Evolutionary conservation across 2,888 invertebrate species (phyloP), one percentile per base, ranked within the genome.

Genomic region (Andrena camellia): DNA sequence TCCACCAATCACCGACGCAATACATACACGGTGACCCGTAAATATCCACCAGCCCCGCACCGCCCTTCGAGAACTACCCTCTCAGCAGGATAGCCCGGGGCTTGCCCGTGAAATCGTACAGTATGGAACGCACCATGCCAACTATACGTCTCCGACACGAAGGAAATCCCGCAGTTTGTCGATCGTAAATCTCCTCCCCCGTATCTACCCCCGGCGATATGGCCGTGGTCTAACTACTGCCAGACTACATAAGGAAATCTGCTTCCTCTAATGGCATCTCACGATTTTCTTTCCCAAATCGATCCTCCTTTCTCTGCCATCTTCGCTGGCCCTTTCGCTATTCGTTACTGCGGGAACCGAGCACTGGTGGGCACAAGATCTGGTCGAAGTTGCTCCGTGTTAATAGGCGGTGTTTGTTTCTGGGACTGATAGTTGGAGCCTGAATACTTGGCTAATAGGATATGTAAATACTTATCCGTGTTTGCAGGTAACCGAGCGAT

Each of bases 1-100:
- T 84, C 73, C 72, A 77, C 79, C 83, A 48, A 83, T 78, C 83
- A 78, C 62, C 67, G 31, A 68, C 71, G 78, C 75, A 68, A 75
- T 72, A 80, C 77, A 48, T 77, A 77, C 80, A 78, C 74, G 57
- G 52, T 69, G 72, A 73, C 70, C 75, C 69, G 84, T 75, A 78
- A 81, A 74, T 85, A 81, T 77, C 75, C 63, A 33, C 52, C 42
- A 42, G 42, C 13, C 62, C n/a, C 31, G 59, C 23, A 57, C 77
- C 42, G 26, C 69, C 75, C 78, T 69, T 75, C 84, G 74, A 42
- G 60, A 81, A 81, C 76, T 81, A 77, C 77, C 77, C 69, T 81
- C 77, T 82, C 76, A 76, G 76, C 82, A 64, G 81, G 76, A 81
- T 64, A 26, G 73, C 69, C 13, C 23, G n/a, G 54, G 68, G 42